phyloP scores from a whole-genome alignment of 2,888 invertebrate genomes.

The Alloplasta piceator region DNA sequence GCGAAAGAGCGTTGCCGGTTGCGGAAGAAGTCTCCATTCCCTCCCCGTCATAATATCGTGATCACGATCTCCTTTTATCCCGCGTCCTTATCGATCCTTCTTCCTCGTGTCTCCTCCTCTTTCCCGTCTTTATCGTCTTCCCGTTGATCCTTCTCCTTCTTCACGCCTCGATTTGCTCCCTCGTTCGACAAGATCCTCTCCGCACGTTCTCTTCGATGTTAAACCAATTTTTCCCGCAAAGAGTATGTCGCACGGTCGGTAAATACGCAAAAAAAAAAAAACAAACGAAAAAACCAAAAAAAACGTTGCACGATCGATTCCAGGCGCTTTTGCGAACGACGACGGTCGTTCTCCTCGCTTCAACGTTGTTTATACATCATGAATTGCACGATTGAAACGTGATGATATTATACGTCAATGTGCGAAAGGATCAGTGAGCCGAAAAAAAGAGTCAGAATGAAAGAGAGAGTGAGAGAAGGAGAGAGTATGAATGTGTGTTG shows the following conservation, averaged over 20 bases:
- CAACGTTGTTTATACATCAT: too few relatives aligned
- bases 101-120: constrained; percentile 17
- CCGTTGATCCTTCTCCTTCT: constrained; percentile 6
- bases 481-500: constrained; percentile 23
- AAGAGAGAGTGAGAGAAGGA: constrained; percentile 36
- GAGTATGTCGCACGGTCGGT: constrained; percentile 34
- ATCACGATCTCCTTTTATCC: constrained; percentile 45
- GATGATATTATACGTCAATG: neutral
- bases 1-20: constrained; percentile 72
- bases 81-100: constrained; percentile 22
- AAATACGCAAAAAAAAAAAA: neutral
- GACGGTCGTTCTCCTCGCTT: neutral
- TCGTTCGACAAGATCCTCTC: constrained; percentile 7
- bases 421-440: constrained; percentile 43
- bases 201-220: constrained; percentile 8
- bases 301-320: constrained; percentile 38
- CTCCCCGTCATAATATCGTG: constrained; percentile 74
- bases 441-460: constrained; percentile 30
- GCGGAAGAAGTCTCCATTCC: constrained; percentile 75
- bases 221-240: constrained; percentile 19
- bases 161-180: constrained; percentile 13
- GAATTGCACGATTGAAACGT: too few relatives aligned
- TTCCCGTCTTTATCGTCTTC: constrained; percentile 8
- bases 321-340: constrained; percentile 10
- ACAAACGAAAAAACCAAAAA: constrained; percentile 20